Conservation (phyloP, 2,888 invertebrate genomes). For the Monopis laevigella region DNA sequence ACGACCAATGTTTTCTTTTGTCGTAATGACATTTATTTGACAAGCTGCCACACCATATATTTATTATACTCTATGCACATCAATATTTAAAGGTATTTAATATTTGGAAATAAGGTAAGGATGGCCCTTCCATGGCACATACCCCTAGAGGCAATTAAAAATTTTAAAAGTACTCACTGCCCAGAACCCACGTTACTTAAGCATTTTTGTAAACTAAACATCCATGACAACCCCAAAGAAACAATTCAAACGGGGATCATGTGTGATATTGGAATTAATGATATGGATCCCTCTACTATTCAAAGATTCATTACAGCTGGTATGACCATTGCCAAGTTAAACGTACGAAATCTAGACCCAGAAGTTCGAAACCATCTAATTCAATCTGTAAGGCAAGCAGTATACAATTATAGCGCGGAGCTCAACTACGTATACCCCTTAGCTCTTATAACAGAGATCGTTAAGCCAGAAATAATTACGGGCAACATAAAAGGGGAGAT, state of each 20-base stretch:
- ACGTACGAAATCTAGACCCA: conserved; percentile 48
- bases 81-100: too few species aligned
- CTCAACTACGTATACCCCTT: conserved; percentile 58
- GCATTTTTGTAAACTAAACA: conserved; percentile 41
- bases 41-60: too few species aligned
- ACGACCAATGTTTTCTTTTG: too few species aligned
- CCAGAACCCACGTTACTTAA: conserved; percentile 36
- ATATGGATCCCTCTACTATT: conserved; percentile 43
- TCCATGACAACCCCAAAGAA: conserved; percentile 46
- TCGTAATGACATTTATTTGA: too few species aligned
- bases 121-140: conserved; percentile 59
- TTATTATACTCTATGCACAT: too few species aligned
- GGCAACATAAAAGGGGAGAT: conserved; percentile 50
- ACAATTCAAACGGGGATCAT: conserved; percentile 53
- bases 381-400: conserved; percentile 54
- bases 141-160: conserved; percentile 38
- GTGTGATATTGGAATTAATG: conserved; percentile 50
- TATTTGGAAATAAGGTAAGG: too few species aligned
- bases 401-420: conserved; percentile 55
- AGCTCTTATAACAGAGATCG: conserved; percentile 47
- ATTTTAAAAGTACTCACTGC: conserved; percentile 21
- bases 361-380: conserved; percentile 49
- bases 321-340: conserved; percentile 54
- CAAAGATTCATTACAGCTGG: conserved; percentile 54
- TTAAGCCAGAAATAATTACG: conserved; percentile 48